Evolutionary conservation across 2,797 vertebrate genomes (phyloP), one percentile per base, ranked within the genome.

Genomic region (Hipposideros larvatus): DNA sequence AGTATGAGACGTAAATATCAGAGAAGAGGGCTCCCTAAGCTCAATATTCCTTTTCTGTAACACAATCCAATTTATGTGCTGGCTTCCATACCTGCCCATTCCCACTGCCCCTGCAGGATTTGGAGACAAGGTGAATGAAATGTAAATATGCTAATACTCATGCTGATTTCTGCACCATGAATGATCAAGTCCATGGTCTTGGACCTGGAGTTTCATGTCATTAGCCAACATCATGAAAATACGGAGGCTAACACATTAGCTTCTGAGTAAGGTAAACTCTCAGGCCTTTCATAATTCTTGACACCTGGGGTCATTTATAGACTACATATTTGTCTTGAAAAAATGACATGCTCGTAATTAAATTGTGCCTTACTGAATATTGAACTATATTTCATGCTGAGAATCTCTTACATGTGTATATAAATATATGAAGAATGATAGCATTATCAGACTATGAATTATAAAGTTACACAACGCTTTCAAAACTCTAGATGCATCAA

Each of bases 331-430:
- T 92, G 79, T 94, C 22, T 95, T 90, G 37, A 11, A 94, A 97
- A 92, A 88, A 41, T 82, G 91, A 75, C 3, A 14, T 43, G 2
- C 48, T 48, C 13, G 11, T 48, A 4, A 92, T 41, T 95, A 91
- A 71, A 48, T 92, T 88, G 24, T 86, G 18, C 63, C 70, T 96
- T 97, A 68, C 8, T 87, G 48, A 97, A 79, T 93, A 95, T 66
- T 84, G 90, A 78, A 80, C 51, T 65, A 59, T 0, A 7, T 16
- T 92, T 97, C 34, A 48, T 59, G 31, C 59, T 96, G 53, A 90
- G 19, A 93, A 68, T 55, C 1, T 85, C 71, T 19, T 87, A 59
- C 26, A 82, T 24, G 11, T 86, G 37, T 57, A 18, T 57, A 55
- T 43, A 91, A 57, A 74, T 80, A 70, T 4, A 43, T 65, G 80